Evolutionary conservation across 2,888 invertebrate species (phyloP).

Genomic region (Dimorphilus gyrociliatus): DNA sequence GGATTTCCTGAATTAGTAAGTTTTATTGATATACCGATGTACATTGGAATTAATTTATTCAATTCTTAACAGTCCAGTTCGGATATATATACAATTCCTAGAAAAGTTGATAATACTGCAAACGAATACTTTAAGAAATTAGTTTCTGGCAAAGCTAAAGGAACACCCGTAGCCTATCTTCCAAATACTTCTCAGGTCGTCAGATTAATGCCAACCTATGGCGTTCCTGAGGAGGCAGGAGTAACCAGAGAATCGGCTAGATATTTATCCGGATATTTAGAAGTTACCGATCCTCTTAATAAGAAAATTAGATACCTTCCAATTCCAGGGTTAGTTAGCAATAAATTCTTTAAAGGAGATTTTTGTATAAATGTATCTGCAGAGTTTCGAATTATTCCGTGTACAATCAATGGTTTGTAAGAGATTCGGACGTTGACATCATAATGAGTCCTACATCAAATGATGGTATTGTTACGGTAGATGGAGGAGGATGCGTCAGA

Average conservation of each 20-base stretch:
- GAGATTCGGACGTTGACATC: slow-evolving; percentile 37
- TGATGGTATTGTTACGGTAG: slow-evolving; percentile 44
- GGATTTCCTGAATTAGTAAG: slow-evolving; percentile 40
- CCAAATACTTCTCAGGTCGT: slow-evolving; percentile 31
- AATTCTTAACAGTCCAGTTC: no score
- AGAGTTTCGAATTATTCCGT: slow-evolving; percentile 25
- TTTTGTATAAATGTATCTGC: not conserved
- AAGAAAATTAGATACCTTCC: slow-evolving; percentile 43
- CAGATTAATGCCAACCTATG: slow-evolving; percentile 21
- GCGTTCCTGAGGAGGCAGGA: slow-evolving; percentile 26
- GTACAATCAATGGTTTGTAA: slow-evolving; percentile 40
- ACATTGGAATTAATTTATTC: no score
- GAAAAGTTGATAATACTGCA: no score
- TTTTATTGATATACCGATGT: no score
- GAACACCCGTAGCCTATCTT: no score
- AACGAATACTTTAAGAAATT: no score
- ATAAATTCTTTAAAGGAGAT: not conserved
- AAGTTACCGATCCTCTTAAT: slow-evolving; percentile 42
- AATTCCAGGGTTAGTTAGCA: slow-evolving; percentile 39
- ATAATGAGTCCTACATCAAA: slow-evolving; percentile 38
- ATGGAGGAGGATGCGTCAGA: slow-evolving; percentile 43
- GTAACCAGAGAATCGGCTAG: slow-evolving; percentile 1
- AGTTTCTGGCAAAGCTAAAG: no score
- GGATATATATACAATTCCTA: no score
- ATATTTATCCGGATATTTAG: slow-evolving; percentile 39